Evolutionary conservation across 1,140 invertebrate species (phyloP), one percentile per base, ranked within the genome.

Genomic region (Drosophila melanica): DNA sequence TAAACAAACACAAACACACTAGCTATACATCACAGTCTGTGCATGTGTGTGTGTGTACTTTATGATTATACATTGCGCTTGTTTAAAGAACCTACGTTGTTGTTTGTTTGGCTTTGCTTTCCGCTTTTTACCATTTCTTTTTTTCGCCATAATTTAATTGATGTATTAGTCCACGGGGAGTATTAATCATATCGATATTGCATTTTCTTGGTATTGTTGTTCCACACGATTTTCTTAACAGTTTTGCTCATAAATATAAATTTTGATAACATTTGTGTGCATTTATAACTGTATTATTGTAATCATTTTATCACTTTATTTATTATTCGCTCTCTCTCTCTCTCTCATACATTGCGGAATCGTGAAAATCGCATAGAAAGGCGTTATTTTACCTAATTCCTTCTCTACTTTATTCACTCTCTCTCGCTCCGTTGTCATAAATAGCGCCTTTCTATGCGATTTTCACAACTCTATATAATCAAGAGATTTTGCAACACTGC

Each of bases 71-170:
- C 14, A 65, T 50, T 41, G 18, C 16, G 27, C 41, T 65, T 18
- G 33, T 35, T 44, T 50, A 30, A 23, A 3, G 23, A 30, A 42
- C n/a, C 18, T n/a, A n/a, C n/a, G n/a, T n/a, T n/a, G 9, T 66
- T 45, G 57, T 54, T 69, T 69, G 39, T 62, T 69, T 62, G 14
- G 45, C 63, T 58, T 53, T 58, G 62, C 37, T 67, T 72, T 72
- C 18, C 47, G 23, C 18, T 54, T 69, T 50, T 58, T 50, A 35
- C 23, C 35, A 23, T 50, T 77, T 64, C 50, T 76, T 71, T 64
- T 54, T 76, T 71, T 55, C 54, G 48, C 62, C 50, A 80, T 85
- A 68, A 86, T 87, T 89, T 71, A 79, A 87, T 67, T 87, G 84
- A 87, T 87, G 84, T 65, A 87, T 87, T 79, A 77, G 75, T 74